Conservation (phyloP, 2,888 invertebrate species). For the Polylopha cassiicola region DNA sequence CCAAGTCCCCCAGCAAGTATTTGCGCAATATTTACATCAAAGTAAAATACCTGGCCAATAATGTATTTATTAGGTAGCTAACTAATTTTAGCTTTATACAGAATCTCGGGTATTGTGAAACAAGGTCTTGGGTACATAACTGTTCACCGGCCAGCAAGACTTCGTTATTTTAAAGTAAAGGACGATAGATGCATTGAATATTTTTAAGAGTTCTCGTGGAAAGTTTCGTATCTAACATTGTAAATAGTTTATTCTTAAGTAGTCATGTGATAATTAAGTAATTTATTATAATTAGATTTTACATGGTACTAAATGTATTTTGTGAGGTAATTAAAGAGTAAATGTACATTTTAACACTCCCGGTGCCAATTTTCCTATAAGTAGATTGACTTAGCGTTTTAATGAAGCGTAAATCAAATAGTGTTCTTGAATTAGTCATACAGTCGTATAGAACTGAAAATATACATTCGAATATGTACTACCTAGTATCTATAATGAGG, state of each 20-base stretch:
- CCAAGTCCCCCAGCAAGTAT: no score
- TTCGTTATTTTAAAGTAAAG: neutral
- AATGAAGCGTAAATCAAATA: constrained; percentile 8
- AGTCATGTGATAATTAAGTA: constrained; percentile 66
- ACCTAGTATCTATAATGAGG: no score
- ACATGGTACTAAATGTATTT: constrained; percentile 41
- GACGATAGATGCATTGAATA: constrained; percentile 3
- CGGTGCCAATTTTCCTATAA: constrained; percentile 57
- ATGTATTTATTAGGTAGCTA: no score
- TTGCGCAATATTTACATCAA: no score
- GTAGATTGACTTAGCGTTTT: constrained; percentile 24
- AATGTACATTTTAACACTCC: constrained; percentile 32
- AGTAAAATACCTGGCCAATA: no score
- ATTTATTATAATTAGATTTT: constrained; percentile 64
- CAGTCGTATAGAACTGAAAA: no score
- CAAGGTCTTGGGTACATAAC: no score
- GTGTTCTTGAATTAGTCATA: no score
- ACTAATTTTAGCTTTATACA: no score
- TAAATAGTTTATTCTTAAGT: constrained; percentile 50
- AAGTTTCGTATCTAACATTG: constrained; percentile 29
- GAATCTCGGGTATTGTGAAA: no score
- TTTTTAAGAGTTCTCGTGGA: constrained; percentile 1
- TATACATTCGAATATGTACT: no score
- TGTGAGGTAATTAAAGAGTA: constrained; percentile 29
- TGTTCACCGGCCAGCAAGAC: no score